Conservation (phyloP, 2,113 vertebrate genomes). For the Charadrius vociferus region DNA sequence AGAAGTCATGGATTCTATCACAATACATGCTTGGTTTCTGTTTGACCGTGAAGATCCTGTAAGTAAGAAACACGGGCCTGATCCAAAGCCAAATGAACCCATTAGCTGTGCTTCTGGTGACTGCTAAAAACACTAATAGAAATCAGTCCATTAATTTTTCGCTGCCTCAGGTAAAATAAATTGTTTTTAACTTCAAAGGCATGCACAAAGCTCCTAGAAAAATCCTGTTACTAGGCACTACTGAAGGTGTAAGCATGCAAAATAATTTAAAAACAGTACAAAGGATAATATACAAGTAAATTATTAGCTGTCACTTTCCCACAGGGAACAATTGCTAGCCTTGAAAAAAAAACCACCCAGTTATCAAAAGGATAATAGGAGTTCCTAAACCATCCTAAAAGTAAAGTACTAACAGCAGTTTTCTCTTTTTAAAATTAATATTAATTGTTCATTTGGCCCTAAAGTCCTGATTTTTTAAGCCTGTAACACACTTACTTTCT, state of each 20-base stretch:
- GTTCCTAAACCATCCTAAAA: neutral
- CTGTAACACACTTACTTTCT: neutral
- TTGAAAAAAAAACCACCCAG: neutral
- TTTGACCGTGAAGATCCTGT: neutral
- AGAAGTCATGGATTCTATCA: neutral
- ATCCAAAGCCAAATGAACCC: neutral
- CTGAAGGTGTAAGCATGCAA: neutral
- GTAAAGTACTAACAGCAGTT: neutral
- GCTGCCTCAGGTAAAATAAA: neutral
- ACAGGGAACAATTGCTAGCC: neutral
- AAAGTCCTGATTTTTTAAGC: neutral
- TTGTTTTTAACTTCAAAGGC: neutral
- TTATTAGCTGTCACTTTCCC: constrained; percentile 25
- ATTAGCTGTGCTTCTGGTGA: neutral
- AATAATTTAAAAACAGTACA: neutral
- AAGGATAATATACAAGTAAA: neutral
- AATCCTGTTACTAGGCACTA: neutral
- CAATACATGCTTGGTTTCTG: neutral
- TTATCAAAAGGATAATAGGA: neutral
- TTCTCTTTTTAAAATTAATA: neutral
- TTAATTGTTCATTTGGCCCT: constrained; percentile 1
- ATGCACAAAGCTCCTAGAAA: neutral
- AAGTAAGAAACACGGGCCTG: neutral
- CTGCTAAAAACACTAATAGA: neutral
- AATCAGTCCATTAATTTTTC: neutral